These are phyloP conservation scores for Marmota monax DNA, from an alignment of 2,113 vertebrate genomes.

Conservation along the genomic window DNA sequence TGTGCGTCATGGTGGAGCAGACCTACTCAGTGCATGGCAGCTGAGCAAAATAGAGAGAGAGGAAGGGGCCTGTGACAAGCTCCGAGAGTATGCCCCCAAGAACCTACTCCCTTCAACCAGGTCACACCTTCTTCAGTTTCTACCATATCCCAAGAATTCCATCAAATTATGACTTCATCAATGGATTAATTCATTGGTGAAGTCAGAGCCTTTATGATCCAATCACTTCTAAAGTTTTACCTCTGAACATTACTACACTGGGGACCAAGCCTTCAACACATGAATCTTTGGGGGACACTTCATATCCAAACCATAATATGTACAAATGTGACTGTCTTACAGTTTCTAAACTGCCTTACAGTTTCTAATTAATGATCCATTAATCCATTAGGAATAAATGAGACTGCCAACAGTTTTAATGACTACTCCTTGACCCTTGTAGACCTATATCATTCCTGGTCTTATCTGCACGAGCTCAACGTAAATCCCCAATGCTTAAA, in stretches of 20 bases:
- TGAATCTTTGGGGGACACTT: background rate
- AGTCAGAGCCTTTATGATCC: background rate
- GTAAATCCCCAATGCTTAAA: background rate
- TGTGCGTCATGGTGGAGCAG: too few species aligned
- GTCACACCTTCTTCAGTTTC: background rate
- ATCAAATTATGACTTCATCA: background rate
- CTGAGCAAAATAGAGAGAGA: too few species aligned
- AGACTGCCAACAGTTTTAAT: background rate
- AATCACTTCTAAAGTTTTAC: background rate
- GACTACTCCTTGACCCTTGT: background rate
- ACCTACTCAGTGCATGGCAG: too few species aligned
- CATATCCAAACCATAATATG: background rate
- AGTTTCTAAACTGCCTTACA: too few species aligned
- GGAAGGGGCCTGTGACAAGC: too few species aligned
- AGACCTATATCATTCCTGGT: background rate
- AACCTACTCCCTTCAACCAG: background rate
- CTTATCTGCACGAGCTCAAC: background rate
- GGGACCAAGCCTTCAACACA: background rate
- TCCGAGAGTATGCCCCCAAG: background rate
- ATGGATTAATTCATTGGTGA: background rate
- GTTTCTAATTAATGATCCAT: background rate
- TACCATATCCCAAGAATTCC: background rate
- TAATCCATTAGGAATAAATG: constrained; percentile 10
- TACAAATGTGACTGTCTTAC: background rate
- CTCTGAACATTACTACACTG: background rate